These are phyloP conservation scores for Probaryconus sp. DNA, from an alignment of 1,140 invertebrate genomes.

Conservation along the genomic window DNA sequence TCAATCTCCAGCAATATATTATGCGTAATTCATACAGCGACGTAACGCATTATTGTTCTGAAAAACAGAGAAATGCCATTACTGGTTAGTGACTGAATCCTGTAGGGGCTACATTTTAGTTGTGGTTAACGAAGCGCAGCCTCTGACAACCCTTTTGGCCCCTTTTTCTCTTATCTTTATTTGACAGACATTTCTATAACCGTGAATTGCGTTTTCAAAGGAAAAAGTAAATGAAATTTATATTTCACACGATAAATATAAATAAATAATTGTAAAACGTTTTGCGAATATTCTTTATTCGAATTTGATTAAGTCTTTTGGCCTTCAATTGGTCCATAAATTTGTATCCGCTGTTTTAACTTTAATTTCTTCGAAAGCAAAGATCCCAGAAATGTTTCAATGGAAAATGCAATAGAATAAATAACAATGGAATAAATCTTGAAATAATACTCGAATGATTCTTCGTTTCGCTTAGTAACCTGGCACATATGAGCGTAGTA, in stretches of 20 bases:
- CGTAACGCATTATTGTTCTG: conserved; percentile 75
- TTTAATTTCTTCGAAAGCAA: no score
- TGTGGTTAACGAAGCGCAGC: conserved; percentile 71
- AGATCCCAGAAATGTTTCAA: no score
- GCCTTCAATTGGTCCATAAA: no score
- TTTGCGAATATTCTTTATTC: no score
- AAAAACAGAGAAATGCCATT: conserved; percentile 76
- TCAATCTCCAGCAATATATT: conserved; percentile 47
- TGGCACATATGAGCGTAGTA: conserved; percentile 65
- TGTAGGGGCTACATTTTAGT: conserved; percentile 70
- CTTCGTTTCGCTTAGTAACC: conserved; percentile 13
- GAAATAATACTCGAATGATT: conserved; percentile 10
- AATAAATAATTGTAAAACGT: no score
- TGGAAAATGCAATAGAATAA: no score
- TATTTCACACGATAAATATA: no score
- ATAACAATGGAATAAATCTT: neutral
- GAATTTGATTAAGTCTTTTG: no score
- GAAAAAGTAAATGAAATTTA: conserved; percentile 7
- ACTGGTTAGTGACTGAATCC: conserved; percentile 73
- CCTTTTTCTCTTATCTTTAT: conserved; percentile 39
- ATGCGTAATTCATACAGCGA: conserved; percentile 75
- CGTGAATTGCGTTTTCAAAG: conserved; percentile 6
- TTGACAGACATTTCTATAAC: conserved; percentile 39
- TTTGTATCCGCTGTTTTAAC: no score
- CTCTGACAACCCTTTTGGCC: conserved; percentile 50